phyloP scores from a whole-genome alignment of 2,113 vertebrate genomes.

The Antennarius striatus region DNA sequence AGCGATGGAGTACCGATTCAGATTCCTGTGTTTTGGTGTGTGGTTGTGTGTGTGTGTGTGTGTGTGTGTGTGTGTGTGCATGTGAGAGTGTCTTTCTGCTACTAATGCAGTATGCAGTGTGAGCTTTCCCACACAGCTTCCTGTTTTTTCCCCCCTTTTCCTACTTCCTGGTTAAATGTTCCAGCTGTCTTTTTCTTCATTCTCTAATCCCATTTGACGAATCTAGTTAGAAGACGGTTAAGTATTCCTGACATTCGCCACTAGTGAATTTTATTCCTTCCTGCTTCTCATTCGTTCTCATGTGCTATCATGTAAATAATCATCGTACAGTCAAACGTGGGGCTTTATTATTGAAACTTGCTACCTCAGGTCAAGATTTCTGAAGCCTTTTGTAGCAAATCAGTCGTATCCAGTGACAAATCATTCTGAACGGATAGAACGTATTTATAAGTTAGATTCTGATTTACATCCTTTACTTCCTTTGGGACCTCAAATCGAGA shows the following conservation, averaged over 20 bases:
- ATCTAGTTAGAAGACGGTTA: constrained; percentile 1
- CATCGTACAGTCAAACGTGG: constrained; percentile 2
- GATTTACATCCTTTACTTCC: too few relatives aligned
- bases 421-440: too few relatives aligned
- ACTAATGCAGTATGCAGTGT: constrained; percentile 39
- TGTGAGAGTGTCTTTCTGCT: constrained; percentile 27
- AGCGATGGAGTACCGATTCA: constrained; percentile 34
- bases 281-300: constrained; percentile 6
- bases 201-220: constrained; percentile 27
- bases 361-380: constrained; percentile 3
- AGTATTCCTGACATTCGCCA: constrained; percentile 2
- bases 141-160: constrained; percentile 11
- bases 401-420: too few relatives aligned
- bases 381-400: constrained; percentile 4
- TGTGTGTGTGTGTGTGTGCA: neutral
- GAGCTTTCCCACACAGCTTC: constrained; percentile 52
- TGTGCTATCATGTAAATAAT: constrained; percentile 21
- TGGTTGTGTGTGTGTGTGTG: neutral
- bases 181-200: constrained; percentile 9
- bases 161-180: constrained; percentile 14
- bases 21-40: constrained; percentile 8
- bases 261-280: constrained; percentile 17
- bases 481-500: too few relatives aligned
- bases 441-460: too few relatives aligned
- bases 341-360: constrained; percentile 33